Conservation (phyloP, 92 coral and sea anemone species). For the Phenganax stokvisi region DNA sequence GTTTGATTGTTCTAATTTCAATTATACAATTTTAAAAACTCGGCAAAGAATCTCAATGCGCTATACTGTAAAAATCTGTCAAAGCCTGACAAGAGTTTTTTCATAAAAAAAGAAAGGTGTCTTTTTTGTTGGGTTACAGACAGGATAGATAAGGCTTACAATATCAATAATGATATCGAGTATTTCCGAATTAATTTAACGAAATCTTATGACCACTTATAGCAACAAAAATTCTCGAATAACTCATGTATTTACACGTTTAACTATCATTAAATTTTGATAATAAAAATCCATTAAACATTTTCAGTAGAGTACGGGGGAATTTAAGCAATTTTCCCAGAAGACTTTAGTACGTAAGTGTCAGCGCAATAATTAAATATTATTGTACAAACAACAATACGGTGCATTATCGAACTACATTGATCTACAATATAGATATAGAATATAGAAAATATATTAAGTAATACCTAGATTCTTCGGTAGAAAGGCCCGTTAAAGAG, state of each 20-base stretch:
- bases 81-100: too few relatives aligned
- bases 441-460: not conserved
- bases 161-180: not conserved
- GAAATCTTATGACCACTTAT: too few relatives aligned
- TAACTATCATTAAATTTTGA: too few relatives aligned
- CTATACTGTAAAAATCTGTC: too few relatives aligned
- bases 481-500: constrained; percentile 65
- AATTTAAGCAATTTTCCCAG: not conserved
- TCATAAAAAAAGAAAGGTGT: too few relatives aligned
- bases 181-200: not conserved
- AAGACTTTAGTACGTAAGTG: not conserved
- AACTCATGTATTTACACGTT: too few relatives aligned
- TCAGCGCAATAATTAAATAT: constrained; percentile 22
- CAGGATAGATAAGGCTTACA: too few relatives aligned
- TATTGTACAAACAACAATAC: constrained; percentile 3
- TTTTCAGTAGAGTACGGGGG: not conserved
- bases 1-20: not conserved
- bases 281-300: not conserved
- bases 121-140: too few relatives aligned
- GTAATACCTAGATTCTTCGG: constrained; percentile 71
- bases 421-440: not conserved
- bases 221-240: too few relatives aligned
- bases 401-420: not conserved
- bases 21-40: too few relatives aligned
- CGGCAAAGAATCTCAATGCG: too few relatives aligned